phyloP scores from a whole-genome alignment of 2,113 vertebrate genomes.

The Potamarius usumacintae region DNA sequence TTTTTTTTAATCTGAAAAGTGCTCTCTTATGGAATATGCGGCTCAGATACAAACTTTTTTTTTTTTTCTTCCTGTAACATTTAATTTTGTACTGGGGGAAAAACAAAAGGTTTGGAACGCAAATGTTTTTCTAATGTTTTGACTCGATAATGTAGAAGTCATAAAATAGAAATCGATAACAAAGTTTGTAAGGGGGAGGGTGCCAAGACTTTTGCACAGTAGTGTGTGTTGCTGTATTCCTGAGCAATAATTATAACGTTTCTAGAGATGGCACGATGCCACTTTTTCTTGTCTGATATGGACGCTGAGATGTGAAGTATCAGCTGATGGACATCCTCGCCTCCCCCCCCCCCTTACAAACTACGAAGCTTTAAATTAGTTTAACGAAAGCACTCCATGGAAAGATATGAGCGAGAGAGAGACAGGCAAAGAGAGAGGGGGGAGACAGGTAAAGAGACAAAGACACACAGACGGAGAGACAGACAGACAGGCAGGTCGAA shows the following conservation, averaged over 20 bases:
- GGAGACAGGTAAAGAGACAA: not conserved
- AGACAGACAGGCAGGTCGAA: too few species aligned
- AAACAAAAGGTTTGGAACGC: not conserved
- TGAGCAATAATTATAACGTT: not conserved
- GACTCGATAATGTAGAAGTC: too few species aligned
- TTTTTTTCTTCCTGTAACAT: not conserved
- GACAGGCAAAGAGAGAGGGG: too few species aligned
- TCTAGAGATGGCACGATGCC: not conserved
- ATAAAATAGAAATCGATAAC: too few species aligned
- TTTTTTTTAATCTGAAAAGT: too few species aligned
- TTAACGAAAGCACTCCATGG: not conserved
- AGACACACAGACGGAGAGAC: too few species aligned
- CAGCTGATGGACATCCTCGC: not conserved
- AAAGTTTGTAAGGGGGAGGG: too few species aligned
- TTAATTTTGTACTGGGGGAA: too few species aligned
- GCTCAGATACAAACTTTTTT: not conserved
- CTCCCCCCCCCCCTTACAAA: too few species aligned
- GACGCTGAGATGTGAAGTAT: not conserved
- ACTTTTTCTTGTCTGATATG: not conserved
- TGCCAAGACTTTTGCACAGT: too few species aligned
- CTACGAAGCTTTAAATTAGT: not conserved
- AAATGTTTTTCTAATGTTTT: too few species aligned
- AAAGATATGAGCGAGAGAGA: not conserved
- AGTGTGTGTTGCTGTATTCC: not conserved
- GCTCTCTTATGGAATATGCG: too few species aligned